Evolutionary conservation across 2,888 invertebrate species (phyloP), one percentile per base, ranked within the genome.

Genomic region (Piscicola geometra): DNA sequence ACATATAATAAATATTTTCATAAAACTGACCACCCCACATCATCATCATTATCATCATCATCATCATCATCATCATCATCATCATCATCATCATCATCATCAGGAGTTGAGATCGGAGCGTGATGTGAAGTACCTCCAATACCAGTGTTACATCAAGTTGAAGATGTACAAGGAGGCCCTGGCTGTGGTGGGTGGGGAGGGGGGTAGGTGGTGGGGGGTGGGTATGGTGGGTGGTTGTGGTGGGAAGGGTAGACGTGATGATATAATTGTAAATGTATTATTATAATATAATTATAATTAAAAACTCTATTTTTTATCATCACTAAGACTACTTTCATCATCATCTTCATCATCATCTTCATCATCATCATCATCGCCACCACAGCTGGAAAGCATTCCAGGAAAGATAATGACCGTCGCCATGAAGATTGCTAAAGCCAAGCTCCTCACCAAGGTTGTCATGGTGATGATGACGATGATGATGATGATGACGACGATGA

Each of bases 391-490:
- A 79, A 86, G 87, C 36, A 87, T 89, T 75, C 89, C 90, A 32
- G 89, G 88, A 0, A 90, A 91, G 82, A 88, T 89, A 75, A 87
- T 92, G 76, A 90, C 89, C 32, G 88, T 91, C 0, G 90, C 91
- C 83, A 88, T 92, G 1, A 91, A 92, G 82, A 89, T 92, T 89
- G 89, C 92, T 18, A 84, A 93, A 74, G 92, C 90, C 3, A 90
- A 90, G 83, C 87, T 92, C 80, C 90, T 90, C 80, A 89, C 90
- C 78, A 79, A 81, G 35, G 88, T 88, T 76, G 41, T 41, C 15
- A 41, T 41, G 41, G 15, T 41, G 41, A 41, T 41, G 41, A 41
- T 41, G 41, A 41, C 15, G 41, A 41, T 41, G 41, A 41, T 41
- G 41, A 41, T 41, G 41, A 41, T 41, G 41, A 41, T 41, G 41